Conservation (phyloP, 2,113 vertebrate species). For the Chloebia gouldiae region DNA sequence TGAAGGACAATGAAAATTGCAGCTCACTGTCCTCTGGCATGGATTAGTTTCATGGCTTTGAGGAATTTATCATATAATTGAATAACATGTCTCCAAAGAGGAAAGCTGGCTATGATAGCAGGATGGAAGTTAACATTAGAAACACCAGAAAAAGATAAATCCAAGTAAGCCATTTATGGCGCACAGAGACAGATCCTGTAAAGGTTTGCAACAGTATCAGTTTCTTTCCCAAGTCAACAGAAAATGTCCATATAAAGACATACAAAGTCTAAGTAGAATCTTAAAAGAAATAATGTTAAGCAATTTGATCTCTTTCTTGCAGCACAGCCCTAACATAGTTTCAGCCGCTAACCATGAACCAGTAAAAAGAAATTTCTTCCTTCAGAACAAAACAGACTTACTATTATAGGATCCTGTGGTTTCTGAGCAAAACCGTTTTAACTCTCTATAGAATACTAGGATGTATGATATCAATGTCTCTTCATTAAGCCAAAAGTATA, state of each 20-base stretch:
- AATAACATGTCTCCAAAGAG: background rate
- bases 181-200: background rate
- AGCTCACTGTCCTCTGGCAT: background rate
- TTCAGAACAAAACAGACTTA: background rate
- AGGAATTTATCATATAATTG: background rate
- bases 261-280: background rate
- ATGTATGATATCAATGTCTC: background rate
- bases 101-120: background rate
- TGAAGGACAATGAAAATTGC: background rate
- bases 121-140: background rate
- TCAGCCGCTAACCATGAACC: background rate
- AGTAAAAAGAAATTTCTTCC: background rate
- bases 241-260: background rate
- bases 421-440: background rate
- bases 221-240: background rate
- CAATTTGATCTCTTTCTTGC: background rate
- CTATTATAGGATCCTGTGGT: background rate
- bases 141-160: background rate
- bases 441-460: background rate
- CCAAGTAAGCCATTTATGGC: background rate
- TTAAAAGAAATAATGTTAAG: background rate
- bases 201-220: background rate
- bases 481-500: background rate
- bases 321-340: background rate
- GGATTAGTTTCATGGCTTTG: slow-evolving; percentile 5